Evolutionary conservation across 2,888 invertebrate genomes (phyloP), one percentile per base, ranked within the genome.

Genomic region (Gandaritis pyraliata): DNA sequence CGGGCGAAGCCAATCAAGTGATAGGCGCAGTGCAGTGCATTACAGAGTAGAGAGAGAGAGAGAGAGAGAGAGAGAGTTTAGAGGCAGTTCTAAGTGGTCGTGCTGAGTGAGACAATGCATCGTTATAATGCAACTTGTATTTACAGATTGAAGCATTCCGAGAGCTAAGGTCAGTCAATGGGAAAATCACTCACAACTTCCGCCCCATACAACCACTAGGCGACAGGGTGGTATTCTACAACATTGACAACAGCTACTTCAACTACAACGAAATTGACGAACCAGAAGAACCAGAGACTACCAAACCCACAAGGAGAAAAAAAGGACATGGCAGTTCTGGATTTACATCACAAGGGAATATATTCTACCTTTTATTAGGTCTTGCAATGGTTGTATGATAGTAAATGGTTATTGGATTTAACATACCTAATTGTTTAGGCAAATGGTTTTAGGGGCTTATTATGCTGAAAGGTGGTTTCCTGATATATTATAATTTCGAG

Each of bases 151-250:
- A 94, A 74, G 93, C 92, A 51, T 97, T 97, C 80, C 94, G 97
- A 47, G 92, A 93, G 67, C 87, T 97, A 41, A 92, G 93, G 53
- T 94, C 94, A 1, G 87, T 93, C 10, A 93, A 94, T 54, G 96
- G 96, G 2, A 92, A 93, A 69, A 89, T 97, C 65, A 95, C 94
- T 0, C 96, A 96, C 78, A 97, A 97, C 84, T 96, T 95, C 82
- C 94, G 97, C 12, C 97, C 97, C 0, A 94, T 96, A 36, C 96
- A 97, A 77, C 96, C 96, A 0, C 88, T 96, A 0, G 95, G 96
- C 33, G 95, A 95, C 73, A 92, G 97, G 69, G 86, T 88, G 0
- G 94, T 96, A 0, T 94, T 89, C 77, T 94, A 94, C 74, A 95
- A 95, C 65, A 83, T 93, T 1, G 93, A 91, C 65, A 87, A 72